Base-by-base conservation (phyloP, 2,888 invertebrate species). In the Neria commutata region DNA sequence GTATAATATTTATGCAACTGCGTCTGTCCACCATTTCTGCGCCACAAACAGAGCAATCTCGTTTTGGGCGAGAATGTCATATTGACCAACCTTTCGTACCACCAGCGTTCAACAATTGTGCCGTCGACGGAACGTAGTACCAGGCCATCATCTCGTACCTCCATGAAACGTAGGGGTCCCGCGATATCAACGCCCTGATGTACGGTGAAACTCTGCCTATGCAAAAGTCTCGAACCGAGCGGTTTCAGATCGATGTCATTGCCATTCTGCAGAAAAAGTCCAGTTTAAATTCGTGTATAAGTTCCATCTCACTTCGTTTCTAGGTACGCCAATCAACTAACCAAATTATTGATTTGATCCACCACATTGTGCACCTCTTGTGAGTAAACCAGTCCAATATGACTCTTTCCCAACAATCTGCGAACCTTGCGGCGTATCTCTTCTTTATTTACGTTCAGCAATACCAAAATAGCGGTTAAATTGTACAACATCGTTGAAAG, bases 41-140 rank as follows among this genome's bases (percentile, higher is more conserved):
- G 88, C 98, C 99, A 99, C 61, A 99, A 86, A 83, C 98, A 99
- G 65, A 99, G 85, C 10, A 98, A 92, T 83, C 94, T 93, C 75
- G 96, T 98, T 83, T 98, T 98, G 0, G 99, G 99, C 70, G 98
- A 97, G 82, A 96, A 99, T 0, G 99, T 98, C 97, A 99, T 98
- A 80, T 99, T 99, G 54, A 99, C 97, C 54, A 99, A 85, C 55
- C 98, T 86, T 81, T 99, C 99, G 83, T 94, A 99, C 98, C 98
- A 99, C 98, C 99, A 99, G 45, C 98, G 86, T 74, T 95, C 94
- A 42, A 93, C 88, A 82, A 95, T 94, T 0, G 93, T 91, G 23
- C 95, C 95, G 81, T 88, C 88, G 2, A 90, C 88, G 0, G 93
- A 91, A 61, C 94, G 85, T 66, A 95, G 83, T 10, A 94, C 91